Conservation (phyloP, 2,113 vertebrate species). For the Speoplatyrhinus poulsoni region DNA sequence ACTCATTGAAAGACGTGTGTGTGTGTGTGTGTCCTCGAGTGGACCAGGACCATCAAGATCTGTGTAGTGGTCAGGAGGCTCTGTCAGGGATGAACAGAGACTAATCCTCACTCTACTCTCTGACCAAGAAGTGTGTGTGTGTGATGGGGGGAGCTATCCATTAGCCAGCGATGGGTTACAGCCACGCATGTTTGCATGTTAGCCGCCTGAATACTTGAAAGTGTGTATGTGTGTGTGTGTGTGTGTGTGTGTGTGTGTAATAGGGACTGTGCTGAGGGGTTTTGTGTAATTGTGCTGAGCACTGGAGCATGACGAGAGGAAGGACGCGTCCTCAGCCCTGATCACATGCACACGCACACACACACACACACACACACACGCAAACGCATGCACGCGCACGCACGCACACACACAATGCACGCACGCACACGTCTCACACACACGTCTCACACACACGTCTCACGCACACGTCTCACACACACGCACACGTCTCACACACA, state of each 20-base stretch:
- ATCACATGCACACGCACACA: slow-evolving; percentile 59
- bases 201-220: slow-evolving; percentile 48
- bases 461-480: no score
- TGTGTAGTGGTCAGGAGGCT: slow-evolving; percentile 62
- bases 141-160: slow-evolving; percentile 19
- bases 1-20: slow-evolving; percentile 5
- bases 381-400: background rate
- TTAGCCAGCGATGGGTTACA: slow-evolving; percentile 37
- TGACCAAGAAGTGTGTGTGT: slow-evolving; percentile 35
- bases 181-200: slow-evolving; percentile 45
- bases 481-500: no score
- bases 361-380: slow-evolving; percentile 3
- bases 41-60: slow-evolving; percentile 66
- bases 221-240: slow-evolving; percentile 14
- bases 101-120: slow-evolving; percentile 59
- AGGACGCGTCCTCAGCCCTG: slow-evolving; percentile 73
- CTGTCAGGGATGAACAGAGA: slow-evolving; percentile 66
- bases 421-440: no score
- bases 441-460: no score
- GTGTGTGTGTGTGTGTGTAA: slow-evolving; percentile 2
- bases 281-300: slow-evolving; percentile 75
- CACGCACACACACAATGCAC: background rate
- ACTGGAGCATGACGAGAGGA: slow-evolving; percentile 67
- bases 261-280: slow-evolving; percentile 55
- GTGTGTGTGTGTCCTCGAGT: slow-evolving; percentile 23